Evolutionary conservation across 2,113 vertebrate genomes (phyloP).

Genomic region (Tursiops truncatus): DNA sequence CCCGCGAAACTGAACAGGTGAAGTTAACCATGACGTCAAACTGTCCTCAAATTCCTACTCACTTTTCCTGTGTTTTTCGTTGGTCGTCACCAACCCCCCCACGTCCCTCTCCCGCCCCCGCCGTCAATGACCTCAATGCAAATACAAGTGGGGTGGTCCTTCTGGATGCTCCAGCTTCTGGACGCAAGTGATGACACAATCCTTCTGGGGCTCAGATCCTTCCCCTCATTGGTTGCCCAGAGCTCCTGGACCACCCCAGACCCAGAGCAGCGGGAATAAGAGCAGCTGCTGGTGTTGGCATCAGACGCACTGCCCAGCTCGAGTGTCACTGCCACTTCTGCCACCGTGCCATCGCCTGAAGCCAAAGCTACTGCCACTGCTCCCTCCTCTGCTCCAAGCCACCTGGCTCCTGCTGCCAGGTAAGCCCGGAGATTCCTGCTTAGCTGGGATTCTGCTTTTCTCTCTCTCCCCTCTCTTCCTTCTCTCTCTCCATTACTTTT

Average conservation of each 20-base stretch:
- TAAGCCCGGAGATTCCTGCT: background rate
- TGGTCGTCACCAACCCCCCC: background rate
- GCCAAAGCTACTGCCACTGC: background rate
- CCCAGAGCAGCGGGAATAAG: constrained; percentile 36
- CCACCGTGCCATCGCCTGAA: background rate
- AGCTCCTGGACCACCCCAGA: background rate
- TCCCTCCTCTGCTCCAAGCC: background rate
- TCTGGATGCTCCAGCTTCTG: background rate
- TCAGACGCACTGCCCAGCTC: background rate
- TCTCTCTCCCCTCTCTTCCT: too few species aligned
- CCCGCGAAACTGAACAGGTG: background rate
- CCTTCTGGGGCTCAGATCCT: background rate
- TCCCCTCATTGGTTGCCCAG: constrained; percentile 22
- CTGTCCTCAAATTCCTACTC: background rate
- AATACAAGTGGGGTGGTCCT: background rate
- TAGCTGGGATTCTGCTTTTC: background rate
- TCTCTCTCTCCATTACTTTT: background rate
- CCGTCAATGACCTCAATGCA: constrained; percentile 58
- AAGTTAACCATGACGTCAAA: background rate
- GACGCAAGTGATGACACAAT: constrained; percentile 46
- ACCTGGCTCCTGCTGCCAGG: background rate
- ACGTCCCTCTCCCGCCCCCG: fast-evolving
- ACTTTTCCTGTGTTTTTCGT: background rate
- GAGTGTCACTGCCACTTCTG: background rate
- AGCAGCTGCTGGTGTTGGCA: background rate